Evolutionary conservation across 2,113 vertebrate genomes (phyloP).

Genomic region (Hippocampus guttulatus): DNA sequence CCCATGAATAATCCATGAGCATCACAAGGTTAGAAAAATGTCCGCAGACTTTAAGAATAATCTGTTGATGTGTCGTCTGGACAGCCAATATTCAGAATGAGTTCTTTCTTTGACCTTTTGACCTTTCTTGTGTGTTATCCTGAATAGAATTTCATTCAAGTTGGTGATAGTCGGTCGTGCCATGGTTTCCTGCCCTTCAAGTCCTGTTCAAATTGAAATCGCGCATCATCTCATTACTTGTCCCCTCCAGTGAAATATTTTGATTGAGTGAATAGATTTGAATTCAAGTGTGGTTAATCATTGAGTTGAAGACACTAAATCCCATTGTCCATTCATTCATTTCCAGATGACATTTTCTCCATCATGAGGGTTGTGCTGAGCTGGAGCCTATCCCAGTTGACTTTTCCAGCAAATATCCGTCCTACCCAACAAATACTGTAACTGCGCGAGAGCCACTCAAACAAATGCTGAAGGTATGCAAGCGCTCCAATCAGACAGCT

Average conservation of each 20-base stretch:
- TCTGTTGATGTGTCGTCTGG: neutral
- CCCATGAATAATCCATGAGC: neutral
- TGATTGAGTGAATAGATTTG: neutral
- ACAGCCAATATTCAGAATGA: neutral
- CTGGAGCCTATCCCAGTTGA: too few species aligned
- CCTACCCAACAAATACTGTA: neutral
- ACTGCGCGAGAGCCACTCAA: constrained; percentile 13
- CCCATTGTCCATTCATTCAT: too few species aligned
- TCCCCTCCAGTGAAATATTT: neutral
- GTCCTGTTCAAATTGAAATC: too few species aligned
- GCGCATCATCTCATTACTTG: neutral
- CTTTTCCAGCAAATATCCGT: neutral
- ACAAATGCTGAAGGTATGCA: neutral
- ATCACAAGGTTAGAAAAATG: constrained; percentile 4
- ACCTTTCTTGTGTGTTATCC: neutral
- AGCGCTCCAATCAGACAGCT: constrained; percentile 18
- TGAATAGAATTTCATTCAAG: neutral
- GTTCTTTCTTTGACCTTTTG: neutral
- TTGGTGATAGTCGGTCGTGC: neutral
- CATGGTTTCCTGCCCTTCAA: neutral
- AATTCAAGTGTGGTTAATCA: neutral
- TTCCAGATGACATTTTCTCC: too few species aligned
- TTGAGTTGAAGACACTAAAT: neutral
- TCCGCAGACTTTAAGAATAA: neutral
- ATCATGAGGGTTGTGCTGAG: too few species aligned